These are phyloP conservation scores for Drosophila hamatofila DNA, from an alignment of 2,888 invertebrate species.

Conservation along the genomic window DNA sequence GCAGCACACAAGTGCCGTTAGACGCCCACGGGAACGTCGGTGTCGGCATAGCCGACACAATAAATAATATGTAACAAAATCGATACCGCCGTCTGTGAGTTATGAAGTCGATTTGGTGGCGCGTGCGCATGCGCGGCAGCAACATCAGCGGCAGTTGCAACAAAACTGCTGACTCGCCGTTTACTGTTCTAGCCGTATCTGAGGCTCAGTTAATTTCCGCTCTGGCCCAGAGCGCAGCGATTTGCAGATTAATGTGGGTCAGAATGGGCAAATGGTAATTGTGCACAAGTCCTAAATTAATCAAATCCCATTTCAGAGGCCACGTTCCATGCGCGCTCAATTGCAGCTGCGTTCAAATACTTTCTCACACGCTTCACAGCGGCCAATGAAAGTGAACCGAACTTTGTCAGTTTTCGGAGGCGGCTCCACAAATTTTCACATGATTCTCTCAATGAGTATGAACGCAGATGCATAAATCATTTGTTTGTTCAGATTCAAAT, in stretches of 20 bases:
- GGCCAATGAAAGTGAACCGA: constrained; percentile 63
- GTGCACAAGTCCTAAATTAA: constrained; percentile 47
- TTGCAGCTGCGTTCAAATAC: constrained; percentile 40
- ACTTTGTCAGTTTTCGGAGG: constrained; percentile 39
- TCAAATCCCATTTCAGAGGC: constrained; percentile 22
- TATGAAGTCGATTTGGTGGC: constrained; percentile 65
- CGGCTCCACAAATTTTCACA: constrained; percentile 54
- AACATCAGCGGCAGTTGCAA: constrained; percentile 22
- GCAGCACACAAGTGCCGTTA: constrained; percentile 70
- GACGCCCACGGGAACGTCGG: constrained; percentile 60
- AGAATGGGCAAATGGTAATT: constrained; percentile 58
- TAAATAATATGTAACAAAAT: constrained; percentile 77
- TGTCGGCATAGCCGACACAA: constrained; percentile 55
- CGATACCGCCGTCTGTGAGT: constrained; percentile 68
- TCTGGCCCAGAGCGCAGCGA: constrained; percentile 56
- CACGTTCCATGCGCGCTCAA: constrained; percentile 1
- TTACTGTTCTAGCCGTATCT: constrained; percentile 28
- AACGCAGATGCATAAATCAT: constrained; percentile 60
- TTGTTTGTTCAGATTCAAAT: constrained; percentile 61
- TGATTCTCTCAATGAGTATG: constrained; percentile 54
- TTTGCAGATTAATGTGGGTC: constrained; percentile 73
- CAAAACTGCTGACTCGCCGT: constrained; percentile 16
- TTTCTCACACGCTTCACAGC: constrained; percentile 52
- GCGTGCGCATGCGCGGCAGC: constrained; percentile 63
- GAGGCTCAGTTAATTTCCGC: constrained; percentile 68